phyloP scores from a whole-genome alignment of 2,113 vertebrate species.

The Centrocercus urophasianus region DNA sequence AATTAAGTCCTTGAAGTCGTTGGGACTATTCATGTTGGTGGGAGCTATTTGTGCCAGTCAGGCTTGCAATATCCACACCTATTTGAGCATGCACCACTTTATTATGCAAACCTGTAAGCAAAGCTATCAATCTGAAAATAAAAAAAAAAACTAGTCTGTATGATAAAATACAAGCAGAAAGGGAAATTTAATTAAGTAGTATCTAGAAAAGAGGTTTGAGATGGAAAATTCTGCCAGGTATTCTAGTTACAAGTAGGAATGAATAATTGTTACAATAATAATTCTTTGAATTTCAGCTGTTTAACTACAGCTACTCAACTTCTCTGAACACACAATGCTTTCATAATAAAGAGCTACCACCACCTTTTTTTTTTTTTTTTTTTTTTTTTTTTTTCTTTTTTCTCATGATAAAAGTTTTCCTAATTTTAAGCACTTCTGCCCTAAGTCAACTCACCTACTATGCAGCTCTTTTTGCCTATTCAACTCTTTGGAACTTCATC shows the following conservation, averaged over 20 bases:
- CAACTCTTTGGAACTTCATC: neutral
- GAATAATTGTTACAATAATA: neutral
- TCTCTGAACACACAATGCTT: neutral
- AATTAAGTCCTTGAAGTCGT: conserved; percentile 51
- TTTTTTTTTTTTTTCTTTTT: neutral
- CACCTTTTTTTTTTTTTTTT: accelerated
- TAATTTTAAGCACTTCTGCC: neutral
- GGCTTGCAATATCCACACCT: neutral
- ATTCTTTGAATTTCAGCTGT: neutral
- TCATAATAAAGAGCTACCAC: neutral
- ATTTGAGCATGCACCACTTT: neutral
- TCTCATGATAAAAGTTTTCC: neutral
- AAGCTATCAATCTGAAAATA: conserved; percentile 12
- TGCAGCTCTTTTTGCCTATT: neutral
- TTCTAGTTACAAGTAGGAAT: neutral
- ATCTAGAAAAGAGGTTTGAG: neutral
- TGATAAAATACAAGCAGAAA: conserved; percentile 7
- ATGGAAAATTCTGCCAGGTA: neutral
- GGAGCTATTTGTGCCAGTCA: neutral
- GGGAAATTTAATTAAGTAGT: conserved; percentile 33
- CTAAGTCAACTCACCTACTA: neutral
- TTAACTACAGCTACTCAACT: neutral
- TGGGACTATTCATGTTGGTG: neutral
- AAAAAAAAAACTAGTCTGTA: neutral
- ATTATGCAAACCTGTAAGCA: conserved; percentile 24